Conservation (phyloP, 2,113 vertebrate species). For the Anguilla rostrata region DNA sequence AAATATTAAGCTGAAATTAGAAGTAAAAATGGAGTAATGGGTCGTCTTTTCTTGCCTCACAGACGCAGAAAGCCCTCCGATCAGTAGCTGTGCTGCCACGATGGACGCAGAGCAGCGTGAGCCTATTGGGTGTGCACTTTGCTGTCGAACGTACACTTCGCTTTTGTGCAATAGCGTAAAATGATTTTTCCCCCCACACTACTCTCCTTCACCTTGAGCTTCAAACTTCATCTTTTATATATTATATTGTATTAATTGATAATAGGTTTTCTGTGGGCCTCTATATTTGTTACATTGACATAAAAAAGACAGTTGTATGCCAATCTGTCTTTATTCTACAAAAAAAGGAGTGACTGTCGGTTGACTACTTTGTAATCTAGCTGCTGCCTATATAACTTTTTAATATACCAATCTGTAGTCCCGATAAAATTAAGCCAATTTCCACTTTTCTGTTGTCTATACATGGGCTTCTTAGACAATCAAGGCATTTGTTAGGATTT, state of each 20-base stretch:
- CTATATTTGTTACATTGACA: neutral
- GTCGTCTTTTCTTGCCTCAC: constrained; percentile 33
- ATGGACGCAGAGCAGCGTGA: constrained; percentile 9
- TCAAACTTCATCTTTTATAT: constrained; percentile 21
- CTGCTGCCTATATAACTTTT: neutral
- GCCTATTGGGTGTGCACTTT: constrained; percentile 26
- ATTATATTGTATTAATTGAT: constrained; percentile 41
- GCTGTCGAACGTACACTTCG: constrained; percentile 32
- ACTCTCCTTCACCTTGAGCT: too few relatives aligned
- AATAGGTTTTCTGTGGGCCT: neutral
- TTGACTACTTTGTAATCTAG: neutral
- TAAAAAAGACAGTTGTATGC: neutral
- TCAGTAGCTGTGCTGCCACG: neutral
- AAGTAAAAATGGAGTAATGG: neutral
- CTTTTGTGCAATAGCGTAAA: constrained; percentile 60
- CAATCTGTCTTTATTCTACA: constrained; percentile 8
- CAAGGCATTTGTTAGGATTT: neutral
- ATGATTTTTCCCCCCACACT: neutral
- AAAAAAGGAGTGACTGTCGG: neutral
- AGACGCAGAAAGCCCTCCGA: constrained; percentile 87
- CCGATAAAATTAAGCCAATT: neutral
- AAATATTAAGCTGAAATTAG: too few relatives aligned
- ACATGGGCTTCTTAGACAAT: neutral
- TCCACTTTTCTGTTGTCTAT: neutral
- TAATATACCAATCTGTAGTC: neutral